A percentile compares a stretch with the other conserved stretches of the same genome.
phyloP scores from a whole-genome alignment of 1,140 invertebrate genomes.

The Teleopsis dalmanni region DNA sequence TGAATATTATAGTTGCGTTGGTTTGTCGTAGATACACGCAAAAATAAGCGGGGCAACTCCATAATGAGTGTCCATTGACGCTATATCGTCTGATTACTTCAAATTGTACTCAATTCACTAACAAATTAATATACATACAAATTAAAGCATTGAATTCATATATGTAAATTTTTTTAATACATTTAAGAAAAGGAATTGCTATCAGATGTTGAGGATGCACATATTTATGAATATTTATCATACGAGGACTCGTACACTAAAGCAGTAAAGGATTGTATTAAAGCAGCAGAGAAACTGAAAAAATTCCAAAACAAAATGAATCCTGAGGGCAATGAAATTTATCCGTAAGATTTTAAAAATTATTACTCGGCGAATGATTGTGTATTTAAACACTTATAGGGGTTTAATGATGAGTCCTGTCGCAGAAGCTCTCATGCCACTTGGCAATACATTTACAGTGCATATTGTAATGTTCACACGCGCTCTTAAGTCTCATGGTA shows the following conservation, averaged over 20 bases:
- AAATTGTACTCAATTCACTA: too few relatives aligned
- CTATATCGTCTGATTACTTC: too few relatives aligned
- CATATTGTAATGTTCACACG: constrained; percentile 90
- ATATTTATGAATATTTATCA: constrained; percentile 53
- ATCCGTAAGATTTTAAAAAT: constrained; percentile 44
- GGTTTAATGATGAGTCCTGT: constrained; percentile 6
- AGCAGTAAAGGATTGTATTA: constrained; percentile 61
- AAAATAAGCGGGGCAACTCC: too few relatives aligned
- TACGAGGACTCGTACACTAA: constrained; percentile 76
- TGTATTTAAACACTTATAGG: not conserved
- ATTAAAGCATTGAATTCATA: too few relatives aligned
- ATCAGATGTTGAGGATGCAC: constrained; percentile 5
- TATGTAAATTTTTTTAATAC: too few relatives aligned
- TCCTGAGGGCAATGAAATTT: constrained; percentile 56
- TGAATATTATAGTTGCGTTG: too few relatives aligned
- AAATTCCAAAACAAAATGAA: constrained; percentile 56
- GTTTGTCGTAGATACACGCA: too few relatives aligned
- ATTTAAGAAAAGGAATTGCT: constrained; percentile 14
- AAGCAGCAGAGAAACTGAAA: constrained; percentile 60
- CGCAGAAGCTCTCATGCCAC: constrained; percentile 48
- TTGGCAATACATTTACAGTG: constrained; percentile 69
- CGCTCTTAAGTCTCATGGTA: constrained; percentile 73
- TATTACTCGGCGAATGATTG: not conserved
- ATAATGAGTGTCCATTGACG: too few relatives aligned
- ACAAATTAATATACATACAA: too few relatives aligned